Evolutionary conservation across 2,113 vertebrate genomes (phyloP).

Genomic region (Neogale vison): DNA sequence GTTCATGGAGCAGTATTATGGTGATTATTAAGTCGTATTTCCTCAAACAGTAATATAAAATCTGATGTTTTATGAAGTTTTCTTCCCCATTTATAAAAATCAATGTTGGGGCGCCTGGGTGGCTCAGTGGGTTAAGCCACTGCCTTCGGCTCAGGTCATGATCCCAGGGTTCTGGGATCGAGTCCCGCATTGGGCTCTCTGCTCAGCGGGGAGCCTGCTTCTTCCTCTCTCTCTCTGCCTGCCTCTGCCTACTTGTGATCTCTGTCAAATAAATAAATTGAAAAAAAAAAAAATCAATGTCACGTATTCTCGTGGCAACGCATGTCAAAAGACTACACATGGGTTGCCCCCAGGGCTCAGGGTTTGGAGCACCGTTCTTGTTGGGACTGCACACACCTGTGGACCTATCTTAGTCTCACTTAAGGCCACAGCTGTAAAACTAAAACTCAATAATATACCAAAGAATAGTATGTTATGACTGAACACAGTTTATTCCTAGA

Average conservation of each 20-base stretch:
- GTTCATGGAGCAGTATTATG: neutral
- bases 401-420: neutral
- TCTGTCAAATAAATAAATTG: too few relatives aligned
- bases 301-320: neutral
- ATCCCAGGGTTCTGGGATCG: too few relatives aligned
- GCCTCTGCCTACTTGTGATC: too few relatives aligned
- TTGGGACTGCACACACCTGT: neutral
- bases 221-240: too few relatives aligned
- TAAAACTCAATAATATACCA: neutral
- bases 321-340: neutral
- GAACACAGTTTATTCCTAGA: neutral
- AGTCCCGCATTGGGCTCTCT: too few relatives aligned
- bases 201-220: too few relatives aligned
- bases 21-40: neutral
- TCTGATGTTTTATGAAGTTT: neutral
- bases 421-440: neutral
- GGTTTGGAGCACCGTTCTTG: neutral
- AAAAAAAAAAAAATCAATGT: neutral
- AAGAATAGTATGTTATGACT: neutral
- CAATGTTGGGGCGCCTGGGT: neutral
- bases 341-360: neutral
- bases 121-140: too few relatives aligned
- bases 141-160: too few relatives aligned
- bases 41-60: neutral
- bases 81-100: neutral